These are phyloP conservation scores for Amblyteles armatorius DNA, from an alignment of 2,888 invertebrate species.

Conservation along the genomic window DNA sequence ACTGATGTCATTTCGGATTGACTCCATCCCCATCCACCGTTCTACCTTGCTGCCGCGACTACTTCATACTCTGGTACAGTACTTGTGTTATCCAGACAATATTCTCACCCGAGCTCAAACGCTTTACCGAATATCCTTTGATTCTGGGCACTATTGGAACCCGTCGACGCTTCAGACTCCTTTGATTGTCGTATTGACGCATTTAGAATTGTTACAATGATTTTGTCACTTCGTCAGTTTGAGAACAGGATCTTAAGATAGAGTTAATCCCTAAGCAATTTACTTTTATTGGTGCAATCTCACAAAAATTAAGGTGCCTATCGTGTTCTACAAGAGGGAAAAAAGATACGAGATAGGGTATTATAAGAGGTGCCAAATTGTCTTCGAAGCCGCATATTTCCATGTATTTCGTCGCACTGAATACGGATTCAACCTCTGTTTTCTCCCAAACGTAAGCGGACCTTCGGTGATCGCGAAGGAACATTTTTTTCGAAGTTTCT, in stretches of 20 bases:
- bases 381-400: background rate
- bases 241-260: background rate
- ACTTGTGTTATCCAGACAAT: conserved; percentile 6
- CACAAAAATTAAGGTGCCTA: background rate
- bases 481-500: background rate
- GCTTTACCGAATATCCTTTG: background rate
- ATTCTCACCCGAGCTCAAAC: background rate
- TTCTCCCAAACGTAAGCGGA: background rate
- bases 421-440: background rate
- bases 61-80: background rate
- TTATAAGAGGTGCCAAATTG: background rate
- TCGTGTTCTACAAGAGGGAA: too few relatives aligned
- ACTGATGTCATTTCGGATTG: conserved; percentile 66
- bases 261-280: background rate
- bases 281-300: background rate
- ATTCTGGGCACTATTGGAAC: background rate
- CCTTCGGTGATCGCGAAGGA: background rate
- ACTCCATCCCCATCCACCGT: conserved; percentile 25
- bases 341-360: background rate
- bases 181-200: background rate
- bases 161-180: too few relatives aligned
- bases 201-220: background rate
- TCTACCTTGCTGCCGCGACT: conserved; percentile 5
- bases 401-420: background rate
- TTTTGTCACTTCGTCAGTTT: background rate